Conservation (phyloP, 2,113 vertebrate species). For the Sitta europaea region DNA sequence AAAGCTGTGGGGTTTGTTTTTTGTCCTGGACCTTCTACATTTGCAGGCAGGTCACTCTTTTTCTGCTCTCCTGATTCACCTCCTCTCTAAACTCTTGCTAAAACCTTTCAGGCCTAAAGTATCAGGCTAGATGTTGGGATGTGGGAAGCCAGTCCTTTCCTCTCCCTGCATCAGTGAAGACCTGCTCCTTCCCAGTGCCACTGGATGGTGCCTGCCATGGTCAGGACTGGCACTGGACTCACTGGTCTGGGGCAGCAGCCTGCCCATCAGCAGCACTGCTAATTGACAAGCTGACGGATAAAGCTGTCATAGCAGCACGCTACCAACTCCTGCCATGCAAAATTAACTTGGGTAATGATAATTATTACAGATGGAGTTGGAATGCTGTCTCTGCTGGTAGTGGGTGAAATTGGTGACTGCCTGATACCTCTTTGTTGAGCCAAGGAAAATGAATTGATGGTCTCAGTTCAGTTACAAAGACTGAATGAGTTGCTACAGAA, state of each 20-base stretch:
- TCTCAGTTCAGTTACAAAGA: background rate
- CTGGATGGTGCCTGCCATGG: accelerated
- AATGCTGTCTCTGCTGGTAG: background rate
- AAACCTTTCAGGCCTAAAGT: background rate
- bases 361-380: background rate
- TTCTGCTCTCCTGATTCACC: background rate
- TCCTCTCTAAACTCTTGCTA: background rate
- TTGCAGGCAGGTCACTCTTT: background rate
- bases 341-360: background rate
- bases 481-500: background rate
- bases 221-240: background rate
- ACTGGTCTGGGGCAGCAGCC: background rate
- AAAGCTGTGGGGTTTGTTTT: background rate
- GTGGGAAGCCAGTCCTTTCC: background rate
- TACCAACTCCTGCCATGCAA: background rate
- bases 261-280: background rate
- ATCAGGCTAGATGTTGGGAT: background rate
- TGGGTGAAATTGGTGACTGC: background rate
- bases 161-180: background rate
- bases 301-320: background rate
- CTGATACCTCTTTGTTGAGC: background rate
- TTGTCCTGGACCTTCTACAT: background rate
- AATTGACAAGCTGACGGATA: background rate
- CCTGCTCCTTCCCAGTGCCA: background rate
- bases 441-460: background rate